Evolutionary conservation across 2,797 vertebrate species (phyloP).

Genomic region (Spinus pinus): DNA sequence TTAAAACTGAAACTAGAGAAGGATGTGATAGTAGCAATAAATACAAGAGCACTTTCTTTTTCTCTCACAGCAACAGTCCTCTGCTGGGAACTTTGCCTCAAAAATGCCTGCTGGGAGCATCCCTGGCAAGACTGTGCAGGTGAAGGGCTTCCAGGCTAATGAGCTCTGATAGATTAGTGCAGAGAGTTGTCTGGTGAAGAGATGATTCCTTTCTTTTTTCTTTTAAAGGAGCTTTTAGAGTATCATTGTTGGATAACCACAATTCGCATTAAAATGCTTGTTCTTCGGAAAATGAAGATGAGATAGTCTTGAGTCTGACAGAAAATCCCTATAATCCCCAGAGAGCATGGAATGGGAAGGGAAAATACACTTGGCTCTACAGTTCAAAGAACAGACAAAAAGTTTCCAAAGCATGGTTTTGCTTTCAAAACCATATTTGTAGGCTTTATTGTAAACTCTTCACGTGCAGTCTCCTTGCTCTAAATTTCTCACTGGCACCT

Average conservation of each 20-base stretch:
- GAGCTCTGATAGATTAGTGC: not conserved
- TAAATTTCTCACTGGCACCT: not conserved
- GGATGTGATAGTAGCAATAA: not conserved
- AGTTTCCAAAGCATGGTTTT: not conserved
- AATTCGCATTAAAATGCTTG: not conserved
- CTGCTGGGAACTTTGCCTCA: not conserved
- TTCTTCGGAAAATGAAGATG: not conserved
- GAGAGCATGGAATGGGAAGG: not conserved
- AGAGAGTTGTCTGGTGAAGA: not conserved
- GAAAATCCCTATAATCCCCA: not conserved
- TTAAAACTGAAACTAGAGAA: not conserved
- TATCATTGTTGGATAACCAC: not conserved
- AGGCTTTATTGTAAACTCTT: not conserved
- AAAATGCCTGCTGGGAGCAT: not conserved
- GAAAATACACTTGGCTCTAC: not conserved
- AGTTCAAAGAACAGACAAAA: constrained; percentile 11
- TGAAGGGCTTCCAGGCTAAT: not conserved
- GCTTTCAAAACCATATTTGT: not conserved
- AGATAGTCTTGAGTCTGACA: not conserved
- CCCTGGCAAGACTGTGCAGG: not conserved
- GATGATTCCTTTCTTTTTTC: not conserved
- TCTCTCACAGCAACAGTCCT: not conserved
- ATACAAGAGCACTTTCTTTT: not conserved
- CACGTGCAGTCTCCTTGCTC: not conserved
- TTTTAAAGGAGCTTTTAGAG: not conserved